Conservation (phyloP, 2,797 vertebrate species). For the Heteromormyrus szaboi region DNA sequence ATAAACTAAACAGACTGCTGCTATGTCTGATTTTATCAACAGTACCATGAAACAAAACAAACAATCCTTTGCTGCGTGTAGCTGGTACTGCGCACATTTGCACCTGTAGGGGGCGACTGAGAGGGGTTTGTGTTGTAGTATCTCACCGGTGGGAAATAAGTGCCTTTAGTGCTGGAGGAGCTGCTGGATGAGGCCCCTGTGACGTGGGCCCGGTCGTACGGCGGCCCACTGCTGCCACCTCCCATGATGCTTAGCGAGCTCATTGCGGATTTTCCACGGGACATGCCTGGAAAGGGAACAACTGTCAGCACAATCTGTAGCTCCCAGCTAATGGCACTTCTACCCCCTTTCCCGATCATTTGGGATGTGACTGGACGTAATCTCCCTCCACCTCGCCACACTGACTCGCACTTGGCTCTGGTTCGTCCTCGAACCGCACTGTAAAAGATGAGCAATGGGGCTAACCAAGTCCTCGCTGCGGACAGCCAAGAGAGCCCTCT, state of each 20-base stretch:
- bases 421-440: background rate
- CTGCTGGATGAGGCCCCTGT: slow-evolving; percentile 96
- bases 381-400: background rate
- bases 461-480: background rate
- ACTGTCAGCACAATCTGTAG: background rate
- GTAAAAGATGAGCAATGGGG: background rate
- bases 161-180: slow-evolving; percentile 94
- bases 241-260: slow-evolving; percentile 90
- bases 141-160: slow-evolving; percentile 85
- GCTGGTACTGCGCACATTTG: background rate
- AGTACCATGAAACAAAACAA: background rate
- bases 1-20: background rate
- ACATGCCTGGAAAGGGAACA: slow-evolving; percentile 70
- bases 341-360: background rate
- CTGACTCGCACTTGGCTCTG: background rate
- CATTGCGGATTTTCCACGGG: slow-evolving; percentile 91
- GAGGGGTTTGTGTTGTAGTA: background rate
- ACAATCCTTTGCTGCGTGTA: background rate
- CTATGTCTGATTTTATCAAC: background rate
- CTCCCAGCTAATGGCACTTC: background rate
- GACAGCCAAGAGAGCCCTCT: background rate
- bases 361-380: background rate
- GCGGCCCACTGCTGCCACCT: slow-evolving; percentile 91
- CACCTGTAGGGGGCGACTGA: background rate
- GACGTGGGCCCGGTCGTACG: slow-evolving; percentile 91